A percentile compares a stretch with the other conserved stretches of the same genome.
phyloP scores from a whole-genome alignment of 2,888 invertebrate species.

The Microctonus hyperodae region DNA sequence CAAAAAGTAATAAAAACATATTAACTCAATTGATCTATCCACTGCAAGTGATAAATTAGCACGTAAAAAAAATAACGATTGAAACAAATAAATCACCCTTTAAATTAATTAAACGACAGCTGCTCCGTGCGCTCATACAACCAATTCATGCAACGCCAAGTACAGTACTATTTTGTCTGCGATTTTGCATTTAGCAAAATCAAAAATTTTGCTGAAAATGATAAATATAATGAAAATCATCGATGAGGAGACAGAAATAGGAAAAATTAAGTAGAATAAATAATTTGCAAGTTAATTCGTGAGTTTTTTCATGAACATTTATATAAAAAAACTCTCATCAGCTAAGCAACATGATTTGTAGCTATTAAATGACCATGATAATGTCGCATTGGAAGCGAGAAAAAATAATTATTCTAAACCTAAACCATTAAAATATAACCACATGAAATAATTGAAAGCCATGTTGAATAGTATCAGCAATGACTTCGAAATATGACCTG shows the following conservation, averaged over 20 bases:
- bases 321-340: not conserved
- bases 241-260: slow-evolving; percentile 21
- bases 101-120: slow-evolving; percentile 48
- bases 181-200: slow-evolving; percentile 48
- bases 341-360: slow-evolving; percentile 12
- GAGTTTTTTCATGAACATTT: slow-evolving; percentile 12
- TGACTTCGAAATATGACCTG: slow-evolving; percentile 1
- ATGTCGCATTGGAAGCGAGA: slow-evolving; percentile 11
- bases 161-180: slow-evolving; percentile 45
- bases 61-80: not conserved
- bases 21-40: not conserved
- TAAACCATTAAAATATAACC: not conserved
- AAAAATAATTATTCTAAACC: not conserved
- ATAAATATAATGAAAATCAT: slow-evolving; percentile 26
- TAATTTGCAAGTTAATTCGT: slow-evolving; percentile 7
- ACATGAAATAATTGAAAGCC: not conserved
- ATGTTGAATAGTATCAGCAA: slow-evolving; percentile 9
- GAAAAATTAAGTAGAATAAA: slow-evolving; percentile 1
- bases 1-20: not conserved
- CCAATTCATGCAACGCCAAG: slow-evolving; percentile 62
- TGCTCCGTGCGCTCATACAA: slow-evolving; percentile 62
- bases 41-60: not conserved
- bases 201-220: slow-evolving; percentile 31
- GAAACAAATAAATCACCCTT: slow-evolving; percentile 7
- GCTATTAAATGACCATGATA: slow-evolving; percentile 2